phyloP scores from a whole-genome alignment of 2,113 vertebrate genomes.

The Notiomystis cincta region DNA sequence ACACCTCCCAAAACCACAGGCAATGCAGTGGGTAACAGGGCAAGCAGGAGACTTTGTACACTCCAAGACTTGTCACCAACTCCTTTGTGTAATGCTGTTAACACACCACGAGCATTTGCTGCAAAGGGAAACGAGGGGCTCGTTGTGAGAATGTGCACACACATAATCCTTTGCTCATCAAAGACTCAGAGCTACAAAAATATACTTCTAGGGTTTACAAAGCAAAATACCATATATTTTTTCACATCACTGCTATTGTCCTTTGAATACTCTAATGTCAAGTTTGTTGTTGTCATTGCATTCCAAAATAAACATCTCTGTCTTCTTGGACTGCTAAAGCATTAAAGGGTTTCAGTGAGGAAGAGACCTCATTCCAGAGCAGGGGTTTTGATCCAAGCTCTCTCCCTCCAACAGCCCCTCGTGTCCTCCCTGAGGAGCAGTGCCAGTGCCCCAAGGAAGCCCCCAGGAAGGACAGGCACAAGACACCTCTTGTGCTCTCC shows the following conservation, averaged over 20 bases:
- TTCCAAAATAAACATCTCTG: not conserved
- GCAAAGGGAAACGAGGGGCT: not conserved
- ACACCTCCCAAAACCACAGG: not conserved
- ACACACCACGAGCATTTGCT: not conserved
- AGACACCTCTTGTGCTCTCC: not conserved
- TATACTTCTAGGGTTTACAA: not conserved
- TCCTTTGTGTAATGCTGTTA: not conserved
- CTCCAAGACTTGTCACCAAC: not conserved
- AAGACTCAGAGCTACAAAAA: not conserved
- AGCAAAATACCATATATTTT: not conserved
- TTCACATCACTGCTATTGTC: not conserved
- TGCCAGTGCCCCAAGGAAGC: not conserved
- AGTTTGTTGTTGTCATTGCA: not conserved
- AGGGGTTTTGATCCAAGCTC: not conserved
- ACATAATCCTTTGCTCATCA: not conserved
- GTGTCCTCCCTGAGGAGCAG: not conserved
- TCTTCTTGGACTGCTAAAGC: not conserved
- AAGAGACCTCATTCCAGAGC: not conserved
- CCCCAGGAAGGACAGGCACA: not conserved
- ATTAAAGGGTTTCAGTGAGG: not conserved
- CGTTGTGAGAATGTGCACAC: not conserved
- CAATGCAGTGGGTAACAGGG: not conserved
- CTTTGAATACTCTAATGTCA: not conserved
- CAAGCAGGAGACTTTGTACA: not conserved
- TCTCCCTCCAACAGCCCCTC: fast-evolving